phyloP scores from a whole-genome alignment of 2,113 vertebrate species.

The Alaudala cheleensis region DNA sequence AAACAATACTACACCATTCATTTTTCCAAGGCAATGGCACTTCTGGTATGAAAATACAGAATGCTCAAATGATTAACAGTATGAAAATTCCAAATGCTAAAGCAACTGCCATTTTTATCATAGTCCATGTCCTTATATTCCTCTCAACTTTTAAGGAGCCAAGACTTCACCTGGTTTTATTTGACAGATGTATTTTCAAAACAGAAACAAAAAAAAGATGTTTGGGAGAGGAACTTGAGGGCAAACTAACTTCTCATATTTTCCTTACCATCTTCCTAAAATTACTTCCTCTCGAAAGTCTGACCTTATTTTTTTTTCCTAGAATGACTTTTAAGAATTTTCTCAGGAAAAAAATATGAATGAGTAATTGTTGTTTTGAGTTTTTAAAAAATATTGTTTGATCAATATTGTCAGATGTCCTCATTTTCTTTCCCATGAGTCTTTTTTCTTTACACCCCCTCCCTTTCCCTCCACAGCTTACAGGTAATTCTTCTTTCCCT shows the following conservation, averaged over 20 bases:
- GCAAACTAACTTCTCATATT: background rate
- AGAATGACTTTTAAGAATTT: background rate
- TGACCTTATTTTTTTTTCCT: background rate
- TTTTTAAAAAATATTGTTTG: background rate
- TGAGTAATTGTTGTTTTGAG: background rate
- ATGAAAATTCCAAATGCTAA: background rate
- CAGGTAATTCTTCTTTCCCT: background rate
- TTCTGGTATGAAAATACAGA: background rate
- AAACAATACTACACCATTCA: background rate
- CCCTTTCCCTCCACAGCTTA: background rate
- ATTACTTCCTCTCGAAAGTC: background rate
- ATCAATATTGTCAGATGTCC: background rate
- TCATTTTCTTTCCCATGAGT: background rate
- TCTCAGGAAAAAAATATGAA: background rate
- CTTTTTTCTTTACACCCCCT: background rate
- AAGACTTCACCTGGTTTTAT: background rate
- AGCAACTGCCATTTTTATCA: background rate
- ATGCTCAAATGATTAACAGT: background rate
- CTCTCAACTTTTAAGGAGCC: background rate
- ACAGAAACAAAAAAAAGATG: background rate
- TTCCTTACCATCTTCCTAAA: background rate
- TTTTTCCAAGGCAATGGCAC: background rate
- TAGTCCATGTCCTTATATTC: background rate
- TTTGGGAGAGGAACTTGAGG: background rate
- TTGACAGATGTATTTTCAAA: background rate